These are phyloP conservation scores for Meteorus cinctellus DNA, from an alignment of 2,888 invertebrate species.

Conservation along the genomic window DNA sequence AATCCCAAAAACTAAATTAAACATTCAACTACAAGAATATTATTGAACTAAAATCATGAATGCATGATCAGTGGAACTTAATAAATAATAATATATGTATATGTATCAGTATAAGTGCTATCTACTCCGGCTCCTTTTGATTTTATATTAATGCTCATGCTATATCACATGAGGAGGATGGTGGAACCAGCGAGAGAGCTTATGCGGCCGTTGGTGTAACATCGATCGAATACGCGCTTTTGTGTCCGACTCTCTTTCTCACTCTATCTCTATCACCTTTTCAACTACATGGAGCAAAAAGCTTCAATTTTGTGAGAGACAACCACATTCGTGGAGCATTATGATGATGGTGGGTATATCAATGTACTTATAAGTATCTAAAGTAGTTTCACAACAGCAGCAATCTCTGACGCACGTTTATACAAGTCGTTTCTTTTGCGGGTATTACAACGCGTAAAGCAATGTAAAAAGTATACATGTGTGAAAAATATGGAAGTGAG, in stretches of 20 bases:
- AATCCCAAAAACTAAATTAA: slow-evolving; percentile 22
- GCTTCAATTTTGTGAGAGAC: slow-evolving; percentile 16
- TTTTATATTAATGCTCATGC: slow-evolving; percentile 6
- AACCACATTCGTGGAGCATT: not conserved
- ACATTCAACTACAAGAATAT: not conserved
- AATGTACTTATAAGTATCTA: not conserved
- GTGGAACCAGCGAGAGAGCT: slow-evolving; percentile 25
- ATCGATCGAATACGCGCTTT: slow-evolving; percentile 46
- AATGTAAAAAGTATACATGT: not conserved
- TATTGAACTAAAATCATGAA: not conserved
- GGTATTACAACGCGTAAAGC: not conserved
- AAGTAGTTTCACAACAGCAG: not conserved
- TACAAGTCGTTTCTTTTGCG: not conserved
- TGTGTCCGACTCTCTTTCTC: slow-evolving; percentile 32
- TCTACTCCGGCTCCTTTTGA: not conserved
- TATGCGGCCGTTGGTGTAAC: slow-evolving; percentile 42
- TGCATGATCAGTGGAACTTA: not conserved
- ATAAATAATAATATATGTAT: not conserved
- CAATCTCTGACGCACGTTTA: not conserved
- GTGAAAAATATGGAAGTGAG: not conserved
- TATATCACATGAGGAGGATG: slow-evolving; percentile 30
- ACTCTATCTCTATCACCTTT: slow-evolving; percentile 26
- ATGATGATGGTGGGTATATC: slow-evolving; percentile 3
- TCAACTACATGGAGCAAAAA: slow-evolving; percentile 7
- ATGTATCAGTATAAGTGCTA: not conserved